These are phyloP conservation scores for Phodopus roborovskii DNA, from an alignment of 2,113 vertebrate genomes.

Conservation along the genomic window DNA sequence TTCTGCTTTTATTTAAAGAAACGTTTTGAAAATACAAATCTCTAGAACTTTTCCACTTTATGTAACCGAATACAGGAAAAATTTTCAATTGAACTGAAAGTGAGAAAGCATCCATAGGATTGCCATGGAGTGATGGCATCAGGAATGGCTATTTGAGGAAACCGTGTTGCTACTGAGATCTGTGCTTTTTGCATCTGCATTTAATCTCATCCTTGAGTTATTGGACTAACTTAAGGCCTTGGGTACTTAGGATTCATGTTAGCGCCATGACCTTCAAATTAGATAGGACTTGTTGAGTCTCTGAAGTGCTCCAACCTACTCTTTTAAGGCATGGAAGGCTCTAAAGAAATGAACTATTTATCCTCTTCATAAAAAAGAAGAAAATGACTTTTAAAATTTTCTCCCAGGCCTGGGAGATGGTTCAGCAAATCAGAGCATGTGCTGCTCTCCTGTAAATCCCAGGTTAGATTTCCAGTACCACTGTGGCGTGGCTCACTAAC, in stretches of 20 bases:
- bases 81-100: background rate
- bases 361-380: background rate
- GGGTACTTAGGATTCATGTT: background rate
- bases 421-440: too few species aligned
- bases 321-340: background rate
- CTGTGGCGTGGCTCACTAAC: background rate
- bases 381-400: background rate
- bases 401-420: background rate
- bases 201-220: conserved; percentile 35
- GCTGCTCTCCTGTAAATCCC: background rate
- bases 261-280: background rate
- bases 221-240: background rate
- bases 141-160: background rate
- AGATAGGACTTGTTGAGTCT: background rate
- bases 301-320: background rate
- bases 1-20: conserved; percentile 44
- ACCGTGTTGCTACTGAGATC: background rate
- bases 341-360: background rate
- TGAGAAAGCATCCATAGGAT: background rate
- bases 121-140: background rate
- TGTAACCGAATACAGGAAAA: background rate
- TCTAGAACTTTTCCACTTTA: background rate
- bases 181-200: background rate
- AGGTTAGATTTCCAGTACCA: background rate
- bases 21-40: background rate